These are phyloP conservation scores for Ursus arctos DNA, from an alignment of 2,113 vertebrate genomes.

Conservation along the genomic window DNA sequence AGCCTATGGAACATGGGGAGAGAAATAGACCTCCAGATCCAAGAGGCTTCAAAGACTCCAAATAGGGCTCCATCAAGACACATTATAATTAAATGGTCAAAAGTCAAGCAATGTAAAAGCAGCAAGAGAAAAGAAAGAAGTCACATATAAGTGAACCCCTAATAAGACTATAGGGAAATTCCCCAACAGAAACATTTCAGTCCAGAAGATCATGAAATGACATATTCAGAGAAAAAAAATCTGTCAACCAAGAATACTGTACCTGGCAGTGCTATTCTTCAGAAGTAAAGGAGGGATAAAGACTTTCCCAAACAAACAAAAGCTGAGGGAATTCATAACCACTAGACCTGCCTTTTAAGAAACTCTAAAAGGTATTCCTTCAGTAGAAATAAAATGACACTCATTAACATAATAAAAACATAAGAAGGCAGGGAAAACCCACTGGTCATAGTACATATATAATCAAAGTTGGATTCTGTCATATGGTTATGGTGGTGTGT, in stretches of 20 bases:
- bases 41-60: neutral
- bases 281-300: neutral
- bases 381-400: neutral
- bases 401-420: neutral
- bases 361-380: neutral
- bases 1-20: neutral
- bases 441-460: neutral
- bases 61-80: neutral
- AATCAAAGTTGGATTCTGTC: neutral
- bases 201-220: neutral
- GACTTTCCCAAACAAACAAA: neutral
- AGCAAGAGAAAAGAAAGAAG: neutral
- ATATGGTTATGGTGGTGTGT: neutral
- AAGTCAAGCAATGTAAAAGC: neutral
- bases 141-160: neutral
- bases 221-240: neutral
- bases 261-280: neutral
- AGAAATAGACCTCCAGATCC: neutral
- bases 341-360: neutral
- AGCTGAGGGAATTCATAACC: neutral
- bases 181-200: neutral
- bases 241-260: neutral
- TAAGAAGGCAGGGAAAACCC: neutral
- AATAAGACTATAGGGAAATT: neutral
- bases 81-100: neutral